phyloP scores from a whole-genome alignment of 2,888 invertebrate species.

The Drosophila rubida region DNA sequence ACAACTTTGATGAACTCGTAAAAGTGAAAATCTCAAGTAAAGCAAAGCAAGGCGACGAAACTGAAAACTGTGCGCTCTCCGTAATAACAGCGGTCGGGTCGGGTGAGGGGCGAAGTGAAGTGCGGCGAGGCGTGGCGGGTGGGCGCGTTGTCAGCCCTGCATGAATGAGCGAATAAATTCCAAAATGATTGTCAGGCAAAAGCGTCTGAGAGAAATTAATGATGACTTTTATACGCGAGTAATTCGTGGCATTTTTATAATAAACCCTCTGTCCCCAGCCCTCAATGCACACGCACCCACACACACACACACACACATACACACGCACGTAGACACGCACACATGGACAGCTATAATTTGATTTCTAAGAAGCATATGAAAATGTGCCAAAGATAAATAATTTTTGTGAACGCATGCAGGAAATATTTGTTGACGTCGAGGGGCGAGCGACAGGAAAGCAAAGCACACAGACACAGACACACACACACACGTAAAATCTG shows the following conservation, averaged over 20 bases:
- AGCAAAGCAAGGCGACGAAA: neutral
- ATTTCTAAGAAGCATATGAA: conserved; percentile 64
- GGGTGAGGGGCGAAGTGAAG: neutral
- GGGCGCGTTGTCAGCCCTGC: conserved; percentile 42
- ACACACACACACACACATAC: conserved; percentile 19
- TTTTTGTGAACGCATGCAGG: conserved; percentile 61
- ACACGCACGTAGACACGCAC: conserved; percentile 7
- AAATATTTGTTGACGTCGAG: conserved; percentile 44
- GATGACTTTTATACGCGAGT: conserved; percentile 79
- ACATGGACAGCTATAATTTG: conserved; percentile 69
- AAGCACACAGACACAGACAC: conserved; percentile 9
- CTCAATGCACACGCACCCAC: conserved; percentile 15
- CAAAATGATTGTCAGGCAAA: conserved; percentile 69
- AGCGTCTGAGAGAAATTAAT: conserved; percentile 76
- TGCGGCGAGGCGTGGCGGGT: neutral
- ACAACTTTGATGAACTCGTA: conserved; percentile 81
- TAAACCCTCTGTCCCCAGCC: conserved; percentile 46
- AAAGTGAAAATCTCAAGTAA: conserved; percentile 40
- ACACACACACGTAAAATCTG: neutral
- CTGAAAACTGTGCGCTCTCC: conserved; percentile 36
- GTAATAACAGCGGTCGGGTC: conserved; percentile 24
- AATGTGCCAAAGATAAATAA: conserved; percentile 57
- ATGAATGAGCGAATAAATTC: conserved; percentile 77
- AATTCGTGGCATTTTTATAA: conserved; percentile 80
- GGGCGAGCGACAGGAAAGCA: neutral